Percentiles rank a stretch among this genome's conserved stretches.
Evolutionary conservation across 2,888 invertebrate species (phyloP).

Genomic region (Pantelozetes paolii): DNA sequence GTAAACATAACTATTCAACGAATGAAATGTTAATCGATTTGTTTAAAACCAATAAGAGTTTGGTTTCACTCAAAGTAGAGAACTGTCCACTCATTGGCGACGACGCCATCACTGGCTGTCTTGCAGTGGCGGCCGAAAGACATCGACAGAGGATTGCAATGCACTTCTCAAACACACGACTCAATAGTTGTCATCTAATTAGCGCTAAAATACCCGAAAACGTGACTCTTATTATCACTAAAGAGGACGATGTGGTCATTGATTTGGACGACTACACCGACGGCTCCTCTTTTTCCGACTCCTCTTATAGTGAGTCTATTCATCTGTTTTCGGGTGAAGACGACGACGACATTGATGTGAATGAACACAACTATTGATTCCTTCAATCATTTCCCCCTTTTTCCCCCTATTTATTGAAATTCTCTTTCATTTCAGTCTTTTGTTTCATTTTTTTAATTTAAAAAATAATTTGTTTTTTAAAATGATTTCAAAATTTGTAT

Average conservation of each 20-base stretch:
- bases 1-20: neutral
- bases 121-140: neutral
- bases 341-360: neutral
- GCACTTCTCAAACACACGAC: neutral
- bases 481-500: too few species aligned
- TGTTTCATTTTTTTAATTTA: too few species aligned
- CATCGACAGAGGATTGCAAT: neutral
- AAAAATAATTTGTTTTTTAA: too few species aligned
- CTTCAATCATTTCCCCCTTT: neutral
- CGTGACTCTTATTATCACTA: neutral
- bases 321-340: neutral
- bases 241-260: neutral
- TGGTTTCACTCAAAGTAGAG: neutral
- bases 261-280: neutral
- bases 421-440: too few species aligned
- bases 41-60: neutral
- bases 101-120: neutral
- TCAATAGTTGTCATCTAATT: neutral
- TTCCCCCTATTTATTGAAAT: too few species aligned
- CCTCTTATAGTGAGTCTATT: neutral
- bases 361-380: neutral
- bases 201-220: neutral
- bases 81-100: conserved; percentile 19
- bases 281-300: neutral
- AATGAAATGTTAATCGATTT: neutral